These are phyloP conservation scores for Emberiza fucata DNA, from an alignment of 2,113 vertebrate species.

Conservation along the genomic window DNA sequence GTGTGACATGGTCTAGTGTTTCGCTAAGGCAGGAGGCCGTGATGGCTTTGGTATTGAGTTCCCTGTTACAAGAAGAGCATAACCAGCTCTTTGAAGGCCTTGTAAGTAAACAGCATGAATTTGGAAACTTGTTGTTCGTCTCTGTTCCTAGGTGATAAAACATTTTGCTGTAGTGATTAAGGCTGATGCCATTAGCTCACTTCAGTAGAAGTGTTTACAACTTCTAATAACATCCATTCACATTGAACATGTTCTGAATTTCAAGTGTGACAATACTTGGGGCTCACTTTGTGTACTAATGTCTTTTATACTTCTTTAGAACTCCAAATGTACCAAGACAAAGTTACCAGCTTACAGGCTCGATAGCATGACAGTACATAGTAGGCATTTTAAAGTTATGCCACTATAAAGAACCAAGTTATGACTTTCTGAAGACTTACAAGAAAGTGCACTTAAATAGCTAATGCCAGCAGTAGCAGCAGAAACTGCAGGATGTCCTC, in stretches of 20 bases:
- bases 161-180: not conserved
- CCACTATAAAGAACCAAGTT: not conserved
- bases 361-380: not conserved
- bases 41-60: not conserved
- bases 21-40: fast-evolving
- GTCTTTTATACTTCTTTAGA: not conserved
- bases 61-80: not conserved
- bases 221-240: not conserved
- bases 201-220: not conserved
- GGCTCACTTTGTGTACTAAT: not conserved
- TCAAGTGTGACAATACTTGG: not conserved
- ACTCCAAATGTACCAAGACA: not conserved
- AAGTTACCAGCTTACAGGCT: not conserved
- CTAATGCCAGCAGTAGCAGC: not conserved
- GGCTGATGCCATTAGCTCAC: not conserved
- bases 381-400: not conserved
- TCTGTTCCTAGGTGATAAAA: not conserved
- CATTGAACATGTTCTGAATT: not conserved
- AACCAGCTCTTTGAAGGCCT: not conserved
- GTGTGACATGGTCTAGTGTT: not conserved
- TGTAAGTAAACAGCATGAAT: not conserved
- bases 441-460: not conserved
- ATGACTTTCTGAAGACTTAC: not conserved
- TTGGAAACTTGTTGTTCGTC: not conserved
- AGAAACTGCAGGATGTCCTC: not conserved